phyloP scores from a whole-genome alignment of 2,888 invertebrate genomes.

The Scaptomyza reducta region DNA sequence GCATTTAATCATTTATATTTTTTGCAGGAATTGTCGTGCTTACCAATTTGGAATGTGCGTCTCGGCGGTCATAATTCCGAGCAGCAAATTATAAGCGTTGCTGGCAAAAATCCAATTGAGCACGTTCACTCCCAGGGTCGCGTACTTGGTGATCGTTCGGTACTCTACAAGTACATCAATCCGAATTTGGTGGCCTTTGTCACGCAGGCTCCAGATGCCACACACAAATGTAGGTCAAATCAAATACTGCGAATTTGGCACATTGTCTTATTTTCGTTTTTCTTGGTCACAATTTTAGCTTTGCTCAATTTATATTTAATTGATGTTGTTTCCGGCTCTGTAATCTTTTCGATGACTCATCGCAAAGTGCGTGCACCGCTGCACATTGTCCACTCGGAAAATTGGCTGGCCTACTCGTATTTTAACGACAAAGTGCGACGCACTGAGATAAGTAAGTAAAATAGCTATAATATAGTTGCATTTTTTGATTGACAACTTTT shows the following conservation, averaged over 20 bases:
- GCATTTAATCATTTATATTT: not conserved
- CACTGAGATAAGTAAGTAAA: slow-evolving; percentile 90
- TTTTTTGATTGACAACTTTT: not conserved
- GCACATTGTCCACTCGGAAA: slow-evolving; percentile 96
- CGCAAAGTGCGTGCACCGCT: slow-evolving; percentile 93
- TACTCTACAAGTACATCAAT: slow-evolving; percentile 99
- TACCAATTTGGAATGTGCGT: slow-evolving; percentile 90
- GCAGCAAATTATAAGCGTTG: slow-evolving; percentile 87
- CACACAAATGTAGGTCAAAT: slow-evolving; percentile 88
- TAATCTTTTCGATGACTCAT: slow-evolving; percentile 93
- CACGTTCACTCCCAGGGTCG: slow-evolving; percentile 97
- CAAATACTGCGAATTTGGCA: too few species aligned
- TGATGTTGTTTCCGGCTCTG: slow-evolving; percentile 94
- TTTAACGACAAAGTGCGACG: slow-evolving; percentile 97
- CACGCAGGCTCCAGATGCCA: slow-evolving; percentile 90
- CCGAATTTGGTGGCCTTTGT: slow-evolving; percentile 96
- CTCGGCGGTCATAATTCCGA: slow-evolving; percentile 86
- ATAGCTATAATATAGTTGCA: not conserved
- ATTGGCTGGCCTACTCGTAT: slow-evolving; percentile 97
- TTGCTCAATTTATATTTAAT: slow-evolving; percentile 93
- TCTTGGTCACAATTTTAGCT: slow-evolving; percentile 85
- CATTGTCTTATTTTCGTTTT: too few species aligned
- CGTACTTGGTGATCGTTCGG: slow-evolving; percentile 97
- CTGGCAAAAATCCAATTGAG: slow-evolving; percentile 88
- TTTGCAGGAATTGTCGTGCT: slow-evolving; percentile 86